phyloP scores from a whole-genome alignment of 2,113 vertebrate species.

The Zosterops pallidus region DNA sequence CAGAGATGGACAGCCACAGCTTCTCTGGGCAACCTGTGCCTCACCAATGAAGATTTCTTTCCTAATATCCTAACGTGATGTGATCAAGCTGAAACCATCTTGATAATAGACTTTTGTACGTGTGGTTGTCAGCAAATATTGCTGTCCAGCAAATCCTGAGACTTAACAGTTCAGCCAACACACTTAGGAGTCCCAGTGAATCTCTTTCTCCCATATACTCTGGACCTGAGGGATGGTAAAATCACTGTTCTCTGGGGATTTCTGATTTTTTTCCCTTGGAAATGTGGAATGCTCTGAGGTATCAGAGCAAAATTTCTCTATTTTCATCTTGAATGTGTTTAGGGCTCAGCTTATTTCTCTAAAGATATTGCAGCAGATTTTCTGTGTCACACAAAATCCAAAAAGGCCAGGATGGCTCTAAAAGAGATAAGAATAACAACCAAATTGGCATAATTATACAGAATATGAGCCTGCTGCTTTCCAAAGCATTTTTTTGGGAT shows the following conservation, averaged over 20 bases:
- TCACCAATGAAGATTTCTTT: background rate
- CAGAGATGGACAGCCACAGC: no score
- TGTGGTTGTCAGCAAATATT: background rate
- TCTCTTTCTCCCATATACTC: background rate
- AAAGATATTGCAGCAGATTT: background rate
- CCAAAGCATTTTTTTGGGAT: background rate
- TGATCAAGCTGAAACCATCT: background rate
- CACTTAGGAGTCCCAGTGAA: no score
- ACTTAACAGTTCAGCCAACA: background rate
- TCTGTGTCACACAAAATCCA: background rate
- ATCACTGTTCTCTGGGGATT: background rate
- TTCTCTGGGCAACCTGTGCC: background rate
- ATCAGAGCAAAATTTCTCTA: background rate
- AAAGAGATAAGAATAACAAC: background rate
- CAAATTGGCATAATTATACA: background rate
- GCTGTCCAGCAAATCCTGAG: background rate
- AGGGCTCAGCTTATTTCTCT: background rate
- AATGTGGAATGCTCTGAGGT: background rate
- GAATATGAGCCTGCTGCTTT: background rate
- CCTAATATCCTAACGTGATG: no score
- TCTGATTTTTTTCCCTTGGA: background rate
- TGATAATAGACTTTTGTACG: background rate
- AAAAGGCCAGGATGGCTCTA: background rate
- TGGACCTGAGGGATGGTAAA: background rate
- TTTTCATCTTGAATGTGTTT: background rate